phyloP scores from a whole-genome alignment of 2,888 invertebrate genomes.

The Agriopis aurantiaria region DNA sequence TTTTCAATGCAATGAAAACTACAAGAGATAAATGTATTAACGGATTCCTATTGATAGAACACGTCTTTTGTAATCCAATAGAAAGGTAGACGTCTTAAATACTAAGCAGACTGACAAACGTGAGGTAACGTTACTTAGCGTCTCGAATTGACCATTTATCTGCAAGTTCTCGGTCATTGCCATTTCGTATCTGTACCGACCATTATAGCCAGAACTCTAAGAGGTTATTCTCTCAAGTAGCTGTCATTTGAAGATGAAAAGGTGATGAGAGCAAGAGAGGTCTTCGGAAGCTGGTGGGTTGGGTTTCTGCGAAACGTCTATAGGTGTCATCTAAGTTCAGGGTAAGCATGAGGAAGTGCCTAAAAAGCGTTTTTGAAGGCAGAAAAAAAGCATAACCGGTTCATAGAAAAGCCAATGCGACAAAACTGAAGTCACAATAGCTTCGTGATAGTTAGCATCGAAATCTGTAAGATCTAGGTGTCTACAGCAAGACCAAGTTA shows the following conservation, averaged over 20 bases:
- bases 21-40: not conserved
- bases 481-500: not conserved
- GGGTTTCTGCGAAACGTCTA: constrained; percentile 49
- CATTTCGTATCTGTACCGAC: constrained; percentile 63
- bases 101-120: constrained; percentile 35
- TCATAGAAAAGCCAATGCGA: constrained; percentile 13
- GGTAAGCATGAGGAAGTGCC: constrained; percentile 23
- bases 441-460: constrained; percentile 25
- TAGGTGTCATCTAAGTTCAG: constrained; percentile 28
- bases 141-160: constrained; percentile 49
- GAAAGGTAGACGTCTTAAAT: constrained; percentile 15
- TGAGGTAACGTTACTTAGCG: constrained; percentile 44
- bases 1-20: not conserved
- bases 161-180: constrained; percentile 68
- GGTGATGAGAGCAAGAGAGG: constrained; percentile 35
- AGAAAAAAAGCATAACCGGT: constrained; percentile 15
- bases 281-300: constrained; percentile 46
- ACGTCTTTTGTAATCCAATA: not conserved
- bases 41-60: not conserved
- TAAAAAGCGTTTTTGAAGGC: constrained; percentile 4
- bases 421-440: constrained; percentile 22
- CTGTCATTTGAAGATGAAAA: constrained; percentile 30
- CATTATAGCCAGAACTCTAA: constrained; percentile 48
- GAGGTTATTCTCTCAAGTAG: constrained; percentile 48
- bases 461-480: constrained; percentile 34